phyloP scores from a whole-genome alignment of 2,113 vertebrate species.

The Abramis brama region DNA sequence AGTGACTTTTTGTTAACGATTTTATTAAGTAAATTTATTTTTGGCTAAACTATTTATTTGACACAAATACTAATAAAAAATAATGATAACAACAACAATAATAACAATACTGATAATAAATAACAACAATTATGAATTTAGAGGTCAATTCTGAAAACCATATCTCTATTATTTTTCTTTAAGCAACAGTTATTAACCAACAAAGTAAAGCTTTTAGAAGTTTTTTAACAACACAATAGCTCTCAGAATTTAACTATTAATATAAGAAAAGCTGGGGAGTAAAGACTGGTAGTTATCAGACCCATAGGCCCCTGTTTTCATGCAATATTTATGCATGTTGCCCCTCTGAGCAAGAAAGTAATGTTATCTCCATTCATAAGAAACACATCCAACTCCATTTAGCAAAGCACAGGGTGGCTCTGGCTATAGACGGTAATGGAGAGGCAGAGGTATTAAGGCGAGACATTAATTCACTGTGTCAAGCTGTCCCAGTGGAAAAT shows the following conservation, averaged over 20 bases:
- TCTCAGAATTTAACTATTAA: neutral
- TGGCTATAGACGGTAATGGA: slow-evolving; percentile 69
- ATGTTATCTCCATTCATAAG: slow-evolving; percentile 71
- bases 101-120: no score
- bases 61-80: no score
- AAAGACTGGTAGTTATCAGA: slow-evolving; percentile 1
- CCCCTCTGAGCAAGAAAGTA: slow-evolving; percentile 65
- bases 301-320: slow-evolving; percentile 38
- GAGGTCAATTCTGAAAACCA: no score
- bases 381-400: slow-evolving; percentile 69
- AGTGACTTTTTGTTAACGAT: no score
- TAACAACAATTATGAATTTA: no score
- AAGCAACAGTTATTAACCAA: no score
- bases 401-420: slow-evolving; percentile 70
- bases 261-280: neutral
- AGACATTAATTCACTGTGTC: slow-evolving; percentile 81
- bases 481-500: slow-evolving; percentile 80
- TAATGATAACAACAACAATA: no score
- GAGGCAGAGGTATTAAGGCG: slow-evolving; percentile 74
- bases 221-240: neutral
- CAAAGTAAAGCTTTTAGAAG: no score
- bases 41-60: no score
- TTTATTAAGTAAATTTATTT: no score
- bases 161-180: no score
- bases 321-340: slow-evolving; percentile 64